Conservation (phyloP, 1,140 invertebrate genomes). For the Epicauta chinensis region DNA sequence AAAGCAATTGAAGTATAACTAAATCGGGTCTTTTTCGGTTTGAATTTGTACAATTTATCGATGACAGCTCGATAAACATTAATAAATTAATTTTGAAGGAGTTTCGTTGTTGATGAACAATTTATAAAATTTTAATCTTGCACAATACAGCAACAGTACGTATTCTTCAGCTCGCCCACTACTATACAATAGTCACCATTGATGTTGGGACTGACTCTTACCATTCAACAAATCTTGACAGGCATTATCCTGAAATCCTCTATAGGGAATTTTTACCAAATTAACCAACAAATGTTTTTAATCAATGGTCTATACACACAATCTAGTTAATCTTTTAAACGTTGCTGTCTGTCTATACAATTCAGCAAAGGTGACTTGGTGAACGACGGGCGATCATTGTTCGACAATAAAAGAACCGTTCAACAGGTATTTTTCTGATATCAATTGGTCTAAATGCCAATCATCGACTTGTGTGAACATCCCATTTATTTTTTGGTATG, state of each 20-base stretch:
- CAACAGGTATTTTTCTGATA: conserved; percentile 32
- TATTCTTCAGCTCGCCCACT: too few species aligned
- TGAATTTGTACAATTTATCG: too few species aligned
- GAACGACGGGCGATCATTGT: conserved; percentile 30
- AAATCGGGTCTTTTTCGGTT: too few species aligned
- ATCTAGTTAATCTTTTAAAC: conserved; percentile 31
- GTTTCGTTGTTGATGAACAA: too few species aligned
- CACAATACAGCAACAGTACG: too few species aligned
- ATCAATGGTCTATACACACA: conserved; percentile 31
- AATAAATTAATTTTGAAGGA: too few species aligned
- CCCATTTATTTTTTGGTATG: too few species aligned
- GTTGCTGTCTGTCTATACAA: conserved; percentile 21
- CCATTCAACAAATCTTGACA: conserved; percentile 23
- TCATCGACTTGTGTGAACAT: conserved; percentile 2
- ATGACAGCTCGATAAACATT: too few species aligned
- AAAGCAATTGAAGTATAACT: too few species aligned
- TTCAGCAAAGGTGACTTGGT: conserved; percentile 11
- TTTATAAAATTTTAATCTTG: too few species aligned
- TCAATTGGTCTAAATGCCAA: conserved; percentile 16
- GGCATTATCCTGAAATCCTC: conserved; percentile 17
- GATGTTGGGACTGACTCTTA: conserved; percentile 17
- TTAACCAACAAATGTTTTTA: conserved; percentile 36
- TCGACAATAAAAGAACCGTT: conserved; percentile 27
- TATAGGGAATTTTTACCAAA: conserved; percentile 30
- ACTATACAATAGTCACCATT: conserved; percentile 4